Evolutionary conservation across 2,113 vertebrate genomes (phyloP), one percentile per base, ranked within the genome.

Genomic region (Oncorhynchus nerka): DNA sequence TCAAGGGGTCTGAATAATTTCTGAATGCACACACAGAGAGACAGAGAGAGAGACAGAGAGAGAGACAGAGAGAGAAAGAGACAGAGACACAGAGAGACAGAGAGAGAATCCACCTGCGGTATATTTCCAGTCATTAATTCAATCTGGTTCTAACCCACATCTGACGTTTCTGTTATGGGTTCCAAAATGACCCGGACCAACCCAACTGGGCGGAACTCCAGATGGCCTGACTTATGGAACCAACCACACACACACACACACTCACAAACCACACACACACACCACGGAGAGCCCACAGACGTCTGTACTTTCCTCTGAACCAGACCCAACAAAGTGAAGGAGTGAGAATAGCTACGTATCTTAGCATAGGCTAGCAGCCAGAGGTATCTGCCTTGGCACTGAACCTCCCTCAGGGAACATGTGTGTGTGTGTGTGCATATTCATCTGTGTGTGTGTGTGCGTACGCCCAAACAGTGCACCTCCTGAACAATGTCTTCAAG

Each of bases 41-140:
- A 34, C 24, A 24, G 6, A 7, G 3, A 28, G 28, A 28, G 28
- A 28, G 3, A 24, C 24, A 24, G 24, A 24, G 24, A 24, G 34
- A 34, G 34, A 7, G 1, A 34, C 0, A 34, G 1, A 34, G 13
- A 30, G 4, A 30, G 30, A 4, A 1, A 12, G 32, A 34, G 4
- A 34, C 1, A 5, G 4, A 34, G 32, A 1, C 3, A 49, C 0
- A 0, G 26, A 26, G 2, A 26, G 26, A 28, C 0, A 28, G 26
- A 28, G 48, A 49, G 48, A 0, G 3, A 26, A 79, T 93, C 88
- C 93, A 94, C 92, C 92, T 93, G 91, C 88, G 89, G 78, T 49
- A 64, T 4, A 80, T 81, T 65, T 92, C 88, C 78, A 64, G 76
- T 34, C 34, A 34, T 34, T 34, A 34, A 34, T 34, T 34, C 34